phyloP scores from a whole-genome alignment of 2,113 vertebrate species.

The Peromyscus leucopus region DNA sequence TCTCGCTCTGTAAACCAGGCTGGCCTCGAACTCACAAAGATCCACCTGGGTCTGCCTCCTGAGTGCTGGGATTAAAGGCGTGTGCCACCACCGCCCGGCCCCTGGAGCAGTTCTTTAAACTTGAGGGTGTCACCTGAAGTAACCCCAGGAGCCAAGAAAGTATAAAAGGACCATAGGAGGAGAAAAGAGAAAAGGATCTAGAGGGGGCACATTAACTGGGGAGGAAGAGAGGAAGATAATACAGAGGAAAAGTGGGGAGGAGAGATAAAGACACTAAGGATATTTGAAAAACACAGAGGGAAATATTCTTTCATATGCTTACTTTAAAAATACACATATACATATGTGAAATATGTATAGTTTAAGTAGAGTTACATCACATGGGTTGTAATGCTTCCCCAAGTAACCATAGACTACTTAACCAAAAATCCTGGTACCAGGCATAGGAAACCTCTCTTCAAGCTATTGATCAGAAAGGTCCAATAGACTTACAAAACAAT shows the following conservation, averaged over 20 bases:
- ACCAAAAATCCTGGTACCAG: not conserved
- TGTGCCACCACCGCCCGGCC: too few species aligned
- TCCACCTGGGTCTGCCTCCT: too few species aligned
- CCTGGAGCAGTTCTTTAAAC: not conserved
- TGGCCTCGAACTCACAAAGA: too few species aligned
- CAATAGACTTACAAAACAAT: not conserved
- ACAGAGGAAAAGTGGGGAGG: not conserved
- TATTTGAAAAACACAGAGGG: not conserved
- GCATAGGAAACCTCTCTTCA: not conserved
- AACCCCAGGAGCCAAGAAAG: not conserved
- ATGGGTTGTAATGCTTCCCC: not conserved
- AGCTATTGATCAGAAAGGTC: not conserved
- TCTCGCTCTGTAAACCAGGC: too few species aligned
- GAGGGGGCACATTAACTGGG: not conserved
- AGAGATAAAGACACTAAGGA: not conserved
- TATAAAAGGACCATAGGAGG: not conserved
- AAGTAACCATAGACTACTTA: not conserved
- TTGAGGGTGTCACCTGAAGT: not conserved
- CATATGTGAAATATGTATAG: rapidly evolving
- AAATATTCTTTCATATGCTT: not conserved
- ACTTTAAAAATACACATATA: not conserved
- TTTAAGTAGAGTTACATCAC: not conserved
- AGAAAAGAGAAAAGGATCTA: not conserved
- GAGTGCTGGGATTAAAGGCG: too few species aligned
- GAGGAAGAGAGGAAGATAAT: not conserved